Conservation (phyloP, 2,113 vertebrate genomes). For the Poeciliopsis prolifica region DNA sequence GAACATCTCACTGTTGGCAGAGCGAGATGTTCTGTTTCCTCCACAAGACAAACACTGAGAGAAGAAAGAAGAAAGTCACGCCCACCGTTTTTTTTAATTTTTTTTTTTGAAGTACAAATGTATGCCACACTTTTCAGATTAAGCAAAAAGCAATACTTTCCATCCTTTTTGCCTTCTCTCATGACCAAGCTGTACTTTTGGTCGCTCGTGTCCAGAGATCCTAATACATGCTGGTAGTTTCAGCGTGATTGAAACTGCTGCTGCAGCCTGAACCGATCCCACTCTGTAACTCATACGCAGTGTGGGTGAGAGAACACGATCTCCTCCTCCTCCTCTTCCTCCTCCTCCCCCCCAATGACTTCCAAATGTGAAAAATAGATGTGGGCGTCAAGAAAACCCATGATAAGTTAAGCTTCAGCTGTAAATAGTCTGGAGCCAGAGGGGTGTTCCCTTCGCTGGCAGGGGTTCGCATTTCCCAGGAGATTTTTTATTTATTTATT, state of each 20-base stretch:
- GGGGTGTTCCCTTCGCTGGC: slow-evolving; percentile 40
- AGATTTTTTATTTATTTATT: slow-evolving; percentile 11
- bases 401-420: slow-evolving; percentile 51
- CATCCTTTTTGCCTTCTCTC: background rate
- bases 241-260: background rate
- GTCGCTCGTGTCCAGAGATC: too few species aligned
- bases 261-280: background rate
- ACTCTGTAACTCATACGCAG: slow-evolving; percentile 3
- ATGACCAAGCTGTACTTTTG: background rate
- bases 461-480: slow-evolving; percentile 36
- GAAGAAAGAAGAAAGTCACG: too few species aligned
- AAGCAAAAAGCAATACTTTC: too few species aligned
- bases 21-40: background rate
- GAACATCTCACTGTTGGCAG: background rate
- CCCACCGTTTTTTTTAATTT: too few species aligned
- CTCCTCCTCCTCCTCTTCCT: background rate
- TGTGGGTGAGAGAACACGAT: background rate
- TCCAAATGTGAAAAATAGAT: slow-evolving; percentile 35
- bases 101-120: too few species aligned
- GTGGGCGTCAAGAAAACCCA: slow-evolving; percentile 41
- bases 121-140: too few species aligned
- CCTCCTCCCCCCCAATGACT: background rate
- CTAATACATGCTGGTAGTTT: background rate
- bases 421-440: slow-evolving; percentile 51
- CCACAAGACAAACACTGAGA: background rate